Conservation (phyloP, 2,797 vertebrate genomes). For the Dromococcyx pavoninus region DNA sequence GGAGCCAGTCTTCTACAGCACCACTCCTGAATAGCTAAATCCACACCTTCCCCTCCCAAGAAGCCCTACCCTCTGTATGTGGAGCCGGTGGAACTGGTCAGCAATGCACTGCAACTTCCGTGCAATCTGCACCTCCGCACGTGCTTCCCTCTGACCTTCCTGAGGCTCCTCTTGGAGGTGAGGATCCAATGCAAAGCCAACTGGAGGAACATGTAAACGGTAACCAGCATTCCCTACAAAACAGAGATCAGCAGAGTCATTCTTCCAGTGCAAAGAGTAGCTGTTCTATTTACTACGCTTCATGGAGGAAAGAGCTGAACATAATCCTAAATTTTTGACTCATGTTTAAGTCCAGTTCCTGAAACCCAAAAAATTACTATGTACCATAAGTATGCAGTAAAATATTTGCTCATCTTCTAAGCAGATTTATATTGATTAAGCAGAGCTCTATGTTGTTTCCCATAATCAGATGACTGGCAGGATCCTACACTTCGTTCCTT, state of each 20-base stretch:
- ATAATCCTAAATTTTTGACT: background rate
- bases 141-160: constrained; percentile 75
- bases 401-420: constrained; percentile 8
- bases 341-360: background rate
- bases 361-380: background rate
- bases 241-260: constrained; percentile 37
- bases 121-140: constrained; percentile 79
- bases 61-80: constrained; percentile 80
- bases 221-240: constrained; percentile 80
- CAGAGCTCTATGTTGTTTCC: background rate
- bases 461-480: background rate
- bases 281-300: background rate
- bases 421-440: background rate
- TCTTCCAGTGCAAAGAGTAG: background rate
- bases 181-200: constrained; percentile 71
- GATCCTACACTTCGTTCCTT: background rate
- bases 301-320: background rate
- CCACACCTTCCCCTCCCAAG: background rate
- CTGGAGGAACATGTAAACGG: constrained; percentile 77
- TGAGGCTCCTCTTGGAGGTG: constrained; percentile 71
- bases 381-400: background rate
- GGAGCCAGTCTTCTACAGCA: background rate
- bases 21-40: background rate
- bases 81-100: constrained; percentile 83
- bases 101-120: constrained; percentile 82